These are phyloP conservation scores for Brachirus orientalis DNA, from an alignment of 2,113 vertebrate species.

Conservation along the genomic window DNA sequence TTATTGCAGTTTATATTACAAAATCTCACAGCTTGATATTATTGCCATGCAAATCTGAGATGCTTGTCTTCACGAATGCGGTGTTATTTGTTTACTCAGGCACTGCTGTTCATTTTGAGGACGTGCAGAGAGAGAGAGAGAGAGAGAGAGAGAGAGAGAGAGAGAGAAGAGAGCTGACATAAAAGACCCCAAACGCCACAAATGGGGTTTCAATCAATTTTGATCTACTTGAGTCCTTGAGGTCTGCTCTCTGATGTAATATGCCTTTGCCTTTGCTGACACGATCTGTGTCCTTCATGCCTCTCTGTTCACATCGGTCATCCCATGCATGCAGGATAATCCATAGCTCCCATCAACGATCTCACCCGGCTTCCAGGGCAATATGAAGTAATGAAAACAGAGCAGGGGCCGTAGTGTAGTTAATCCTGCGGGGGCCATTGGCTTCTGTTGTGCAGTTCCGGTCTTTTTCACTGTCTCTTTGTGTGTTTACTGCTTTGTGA, in stretches of 20 bases:
- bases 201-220: slow-evolving; percentile 82
- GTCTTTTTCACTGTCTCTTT: slow-evolving; percentile 9
- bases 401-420: slow-evolving; percentile 10
- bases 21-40: slow-evolving; percentile 51
- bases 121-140: slow-evolving; percentile 26
- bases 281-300: slow-evolving; percentile 72
- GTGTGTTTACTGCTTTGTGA: slow-evolving; percentile 54
- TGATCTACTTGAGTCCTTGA: slow-evolving; percentile 76
- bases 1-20: slow-evolving; percentile 52
- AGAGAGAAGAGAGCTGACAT: slow-evolving; percentile 27
- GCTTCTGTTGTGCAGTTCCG: slow-evolving; percentile 42
- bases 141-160: slow-evolving; percentile 15
- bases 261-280: slow-evolving; percentile 54
- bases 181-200: slow-evolving; percentile 64
- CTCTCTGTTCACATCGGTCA: slow-evolving; percentile 60
- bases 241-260: slow-evolving; percentile 69
- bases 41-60: slow-evolving; percentile 57
- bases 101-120: slow-evolving; percentile 33
- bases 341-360: slow-evolving; percentile 46
- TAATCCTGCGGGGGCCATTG: slow-evolving; percentile 40
- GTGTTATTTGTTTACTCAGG: slow-evolving; percentile 54
- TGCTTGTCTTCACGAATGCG: slow-evolving; percentile 47
- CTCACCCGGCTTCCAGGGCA: slow-evolving; percentile 11
- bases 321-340: slow-evolving; percentile 61
- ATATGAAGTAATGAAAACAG: slow-evolving; percentile 41